Percentiles rank a stretch among this genome's conserved stretches.
Evolutionary conservation across 2,797 vertebrate species (phyloP).

Genomic region (Enteromius fasciolatus): DNA sequence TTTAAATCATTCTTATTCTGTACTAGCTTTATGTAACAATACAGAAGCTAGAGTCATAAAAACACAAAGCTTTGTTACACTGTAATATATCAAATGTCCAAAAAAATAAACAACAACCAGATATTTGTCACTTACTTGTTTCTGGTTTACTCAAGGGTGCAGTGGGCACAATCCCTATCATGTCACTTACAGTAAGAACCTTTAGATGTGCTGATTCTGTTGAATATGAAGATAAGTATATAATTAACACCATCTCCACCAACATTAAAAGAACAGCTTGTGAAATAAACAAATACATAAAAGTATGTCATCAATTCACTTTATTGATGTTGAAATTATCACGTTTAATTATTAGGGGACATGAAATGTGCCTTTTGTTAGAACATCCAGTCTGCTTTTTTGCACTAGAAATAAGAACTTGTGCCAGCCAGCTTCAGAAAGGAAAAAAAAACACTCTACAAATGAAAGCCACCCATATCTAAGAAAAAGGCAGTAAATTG

Average conservation of each 20-base stretch:
- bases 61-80: background rate
- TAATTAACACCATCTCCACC: background rate
- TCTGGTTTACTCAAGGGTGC: slow-evolving; percentile 78
- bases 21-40: background rate
- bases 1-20: background rate
- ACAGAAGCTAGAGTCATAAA: background rate
- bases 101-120: background rate
- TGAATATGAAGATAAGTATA: slow-evolving; percentile 6
- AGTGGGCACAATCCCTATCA: slow-evolving; percentile 71
- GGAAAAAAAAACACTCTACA: background rate
- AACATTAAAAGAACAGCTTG: background rate
- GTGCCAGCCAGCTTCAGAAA: background rate
- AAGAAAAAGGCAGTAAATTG: background rate
- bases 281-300: background rate
- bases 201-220: slow-evolving; percentile 73
- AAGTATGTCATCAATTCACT: background rate
- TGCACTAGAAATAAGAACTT: background rate
- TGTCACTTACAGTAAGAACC: slow-evolving; percentile 51
- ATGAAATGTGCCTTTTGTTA: background rate
- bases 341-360: background rate
- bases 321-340: background rate
- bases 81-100: background rate
- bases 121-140: slow-evolving; percentile 77
- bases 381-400: background rate
- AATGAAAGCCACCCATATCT: background rate